Evolutionary conservation across 2,888 invertebrate species (phyloP), one percentile per base, ranked within the genome.

Genomic region (Leptopilina drosophilae): DNA sequence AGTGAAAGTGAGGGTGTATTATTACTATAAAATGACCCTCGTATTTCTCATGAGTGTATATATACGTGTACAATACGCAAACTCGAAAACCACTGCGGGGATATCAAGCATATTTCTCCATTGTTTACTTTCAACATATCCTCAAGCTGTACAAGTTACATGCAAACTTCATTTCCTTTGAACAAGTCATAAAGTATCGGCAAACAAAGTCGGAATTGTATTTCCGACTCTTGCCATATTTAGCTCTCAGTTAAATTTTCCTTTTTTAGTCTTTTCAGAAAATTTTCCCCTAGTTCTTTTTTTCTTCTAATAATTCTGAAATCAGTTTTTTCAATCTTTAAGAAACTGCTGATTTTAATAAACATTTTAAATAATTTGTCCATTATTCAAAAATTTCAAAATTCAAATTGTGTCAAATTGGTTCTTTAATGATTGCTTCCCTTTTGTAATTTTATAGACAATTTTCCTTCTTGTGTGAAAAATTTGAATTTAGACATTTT

Each of bases 81-180:
- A 69, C 53, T 69, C 53, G 49, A 53, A 69, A 69, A 69, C 69
- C 69, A 26, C 69, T 69, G 69, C 53, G 42, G 53, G 69, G 69
- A 14, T 53, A 69, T 69, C 53, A 53, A 69, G 69, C 26, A 53
- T n/a, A 53, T 49, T 12, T 69, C 49, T 69, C 53, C 69, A 53
- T 69, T 69, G 69, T 53, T 69, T 69, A 69, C 26, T 26, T 69
- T 53, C 5, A 12, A 15, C 53, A 69, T 53, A 69, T 69, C 69
- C 53, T 69, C 26, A 53, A 14, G 53, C 8, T 53, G 26, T 69
- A 69, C 20, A 69, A 69, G 53, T 56, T 53, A 69, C 69, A 69
- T 53, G n/a, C 56, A 53, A 73, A 73, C 56, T 73, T 53, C 33
- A 73, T 73, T 56, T 73, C 69, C 69, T 73, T 73, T 33, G 49